Percentiles rank a stretch among this genome's conserved stretches.
Evolutionary conservation across 2,797 vertebrate species (phyloP).

Genomic region (Melanotaenia boesemani): DNA sequence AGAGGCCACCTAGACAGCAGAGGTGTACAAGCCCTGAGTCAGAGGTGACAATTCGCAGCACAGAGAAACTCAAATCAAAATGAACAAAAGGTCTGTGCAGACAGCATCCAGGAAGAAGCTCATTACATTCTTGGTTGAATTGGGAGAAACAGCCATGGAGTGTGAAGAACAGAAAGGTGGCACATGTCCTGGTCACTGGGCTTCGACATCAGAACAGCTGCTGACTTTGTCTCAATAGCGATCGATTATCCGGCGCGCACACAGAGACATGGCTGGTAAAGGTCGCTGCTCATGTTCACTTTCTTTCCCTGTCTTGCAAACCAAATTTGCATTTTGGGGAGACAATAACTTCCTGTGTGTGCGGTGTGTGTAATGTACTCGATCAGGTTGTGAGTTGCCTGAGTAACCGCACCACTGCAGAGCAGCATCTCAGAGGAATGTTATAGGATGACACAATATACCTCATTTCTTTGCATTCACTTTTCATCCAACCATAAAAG

Average conservation of each 20-base stretch:
- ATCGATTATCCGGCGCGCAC: constrained; percentile 62
- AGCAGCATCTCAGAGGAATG: constrained; percentile 16
- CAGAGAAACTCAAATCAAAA: constrained; percentile 3
- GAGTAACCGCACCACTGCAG: constrained; percentile 49
- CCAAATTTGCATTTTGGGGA: constrained; percentile 64
- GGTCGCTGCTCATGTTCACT: constrained; percentile 40
- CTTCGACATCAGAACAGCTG: constrained; percentile 49
- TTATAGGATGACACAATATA: constrained; percentile 24
- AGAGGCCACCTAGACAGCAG: background rate
- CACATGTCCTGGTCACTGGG: constrained; percentile 18
- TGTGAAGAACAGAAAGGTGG: constrained; percentile 21
- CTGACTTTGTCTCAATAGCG: constrained; percentile 42
- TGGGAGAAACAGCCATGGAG: constrained; percentile 24
- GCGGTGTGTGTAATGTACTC: constrained; percentile 52
- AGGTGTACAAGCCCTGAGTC: background rate
- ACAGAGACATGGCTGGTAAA: constrained; percentile 42
- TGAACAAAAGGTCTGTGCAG: constrained; percentile 4
- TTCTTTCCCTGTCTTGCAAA: constrained; percentile 41
- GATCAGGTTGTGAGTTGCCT: constrained; percentile 55
- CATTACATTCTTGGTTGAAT: constrained; percentile 33
- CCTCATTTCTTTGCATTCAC: constrained; percentile 53
- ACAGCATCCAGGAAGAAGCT: constrained; percentile 40
- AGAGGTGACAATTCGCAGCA: background rate
- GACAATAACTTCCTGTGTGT: constrained; percentile 50
- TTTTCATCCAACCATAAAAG: constrained; percentile 61